A percentile compares a stretch with the other conserved stretches of the same genome.
Conservation (phyloP, 1,140 invertebrate species). For the Eufriesea mexicana region DNA sequence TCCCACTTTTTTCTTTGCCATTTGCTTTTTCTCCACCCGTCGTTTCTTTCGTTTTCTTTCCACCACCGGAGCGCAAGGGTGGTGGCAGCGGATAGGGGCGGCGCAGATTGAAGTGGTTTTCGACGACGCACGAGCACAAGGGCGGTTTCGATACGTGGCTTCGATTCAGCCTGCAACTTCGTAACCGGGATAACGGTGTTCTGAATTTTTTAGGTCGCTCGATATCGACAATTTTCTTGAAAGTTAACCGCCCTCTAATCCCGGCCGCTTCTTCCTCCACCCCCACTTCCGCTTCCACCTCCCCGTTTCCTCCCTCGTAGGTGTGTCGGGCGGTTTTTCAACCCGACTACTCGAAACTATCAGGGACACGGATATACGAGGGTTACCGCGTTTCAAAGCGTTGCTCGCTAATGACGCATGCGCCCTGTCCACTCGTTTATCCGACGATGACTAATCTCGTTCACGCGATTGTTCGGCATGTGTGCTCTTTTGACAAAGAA, state of each 20-base stretch:
- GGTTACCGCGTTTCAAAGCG: no score
- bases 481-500: no score
- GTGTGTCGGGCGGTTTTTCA: not conserved
- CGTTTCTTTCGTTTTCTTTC: not conserved
- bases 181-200: not conserved
- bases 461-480: no score
- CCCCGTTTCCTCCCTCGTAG: no score
- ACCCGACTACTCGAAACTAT: not conserved
- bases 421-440: no score
- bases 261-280: no score
- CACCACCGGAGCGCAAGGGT: not conserved
- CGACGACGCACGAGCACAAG: not conserved
- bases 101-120: slow-evolving; percentile 27
- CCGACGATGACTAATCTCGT: no score
- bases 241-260: slow-evolving; percentile 21
- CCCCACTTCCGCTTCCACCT: no score
- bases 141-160: not conserved
- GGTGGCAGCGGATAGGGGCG: not conserved
- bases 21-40: no score
- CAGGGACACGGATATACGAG: not conserved
- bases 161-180: not conserved
- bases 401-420: no score
- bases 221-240: slow-evolving; percentile 24
- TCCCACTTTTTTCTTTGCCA: no score
- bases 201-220: slow-evolving; percentile 45